A percentile compares a stretch with the other conserved stretches of the same genome.
These are phyloP conservation scores for Herpetotheres cachinnans DNA, from an alignment of 2,113 vertebrate species.

Conservation along the genomic window DNA sequence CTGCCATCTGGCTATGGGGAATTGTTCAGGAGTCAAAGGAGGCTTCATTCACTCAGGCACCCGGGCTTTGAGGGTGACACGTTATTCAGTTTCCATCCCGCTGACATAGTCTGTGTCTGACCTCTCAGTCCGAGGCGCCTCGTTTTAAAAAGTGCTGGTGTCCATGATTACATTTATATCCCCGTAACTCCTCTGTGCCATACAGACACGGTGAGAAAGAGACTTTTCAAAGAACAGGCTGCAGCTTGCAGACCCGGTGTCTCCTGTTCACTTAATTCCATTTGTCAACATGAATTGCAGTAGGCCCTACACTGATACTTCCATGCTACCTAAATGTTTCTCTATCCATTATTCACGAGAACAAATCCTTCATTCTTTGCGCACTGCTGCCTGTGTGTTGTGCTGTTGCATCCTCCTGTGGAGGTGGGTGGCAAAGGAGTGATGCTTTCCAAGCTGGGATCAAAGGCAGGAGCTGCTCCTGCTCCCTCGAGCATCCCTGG, in stretches of 20 bases:
- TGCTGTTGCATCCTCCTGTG: not conserved
- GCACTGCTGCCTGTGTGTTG: not conserved
- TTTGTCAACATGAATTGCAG: not conserved
- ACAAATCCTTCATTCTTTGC: not conserved
- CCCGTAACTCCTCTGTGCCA: fast-evolving
- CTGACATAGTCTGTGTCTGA: not conserved
- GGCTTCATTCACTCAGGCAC: not conserved
- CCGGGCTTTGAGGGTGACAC: not conserved
- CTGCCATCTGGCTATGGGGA: not conserved
- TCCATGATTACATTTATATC: not conserved
- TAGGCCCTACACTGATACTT: not conserved
- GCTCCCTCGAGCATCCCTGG: not conserved
- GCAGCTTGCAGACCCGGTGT: not conserved
- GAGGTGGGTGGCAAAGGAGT: not conserved
- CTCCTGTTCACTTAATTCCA: not conserved
- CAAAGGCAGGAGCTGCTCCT: not conserved
- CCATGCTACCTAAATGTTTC: not conserved
- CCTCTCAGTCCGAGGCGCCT: not conserved
- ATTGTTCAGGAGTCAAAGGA: not conserved
- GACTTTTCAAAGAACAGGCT: not conserved
- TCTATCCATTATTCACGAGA: conserved; percentile 15
- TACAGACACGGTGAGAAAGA: fast-evolving
- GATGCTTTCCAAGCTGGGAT: not conserved
- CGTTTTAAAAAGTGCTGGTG: not conserved
- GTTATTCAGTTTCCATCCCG: not conserved